Percentiles rank a stretch among this genome's conserved stretches.
These are phyloP conservation scores for Microctonus hyperodae DNA, from an alignment of 2,888 invertebrate species.

Conservation along the genomic window DNA sequence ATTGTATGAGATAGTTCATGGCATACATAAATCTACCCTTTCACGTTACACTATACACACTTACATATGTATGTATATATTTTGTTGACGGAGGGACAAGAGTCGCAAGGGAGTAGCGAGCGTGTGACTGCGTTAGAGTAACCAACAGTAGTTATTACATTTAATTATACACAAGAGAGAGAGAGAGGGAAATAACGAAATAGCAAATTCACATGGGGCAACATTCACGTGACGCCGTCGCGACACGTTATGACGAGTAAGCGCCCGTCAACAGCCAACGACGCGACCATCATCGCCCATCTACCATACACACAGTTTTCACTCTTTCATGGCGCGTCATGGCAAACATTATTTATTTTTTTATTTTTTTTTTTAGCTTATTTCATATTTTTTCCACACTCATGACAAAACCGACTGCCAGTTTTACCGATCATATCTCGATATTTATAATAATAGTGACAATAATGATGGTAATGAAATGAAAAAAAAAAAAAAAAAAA, in stretches of 20 bases:
- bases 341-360: background rate
- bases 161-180: constrained; percentile 31
- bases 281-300: background rate
- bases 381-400: too few species aligned
- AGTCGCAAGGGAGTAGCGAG: constrained; percentile 12
- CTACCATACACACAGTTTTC: too few species aligned
- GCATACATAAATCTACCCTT: constrained; percentile 24
- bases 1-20: constrained; percentile 12
- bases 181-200: background rate
- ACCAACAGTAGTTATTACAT: constrained; percentile 33
- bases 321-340: background rate
- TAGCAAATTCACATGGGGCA: constrained; percentile 31
- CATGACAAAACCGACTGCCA: background rate
- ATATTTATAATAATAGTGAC: too few species aligned
- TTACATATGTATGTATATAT: background rate
- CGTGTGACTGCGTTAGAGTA: constrained; percentile 30
- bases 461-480: background rate
- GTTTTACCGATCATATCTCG: background rate
- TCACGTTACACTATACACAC: background rate
- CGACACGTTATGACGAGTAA: constrained; percentile 26
- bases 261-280: constrained; percentile 5
- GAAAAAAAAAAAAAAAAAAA: background rate
- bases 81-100: constrained; percentile 11
- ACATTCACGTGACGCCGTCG: constrained; percentile 32
- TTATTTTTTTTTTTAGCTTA: background rate